phyloP scores from a whole-genome alignment of 2,113 vertebrate genomes.

The Cygnus atratus region DNA sequence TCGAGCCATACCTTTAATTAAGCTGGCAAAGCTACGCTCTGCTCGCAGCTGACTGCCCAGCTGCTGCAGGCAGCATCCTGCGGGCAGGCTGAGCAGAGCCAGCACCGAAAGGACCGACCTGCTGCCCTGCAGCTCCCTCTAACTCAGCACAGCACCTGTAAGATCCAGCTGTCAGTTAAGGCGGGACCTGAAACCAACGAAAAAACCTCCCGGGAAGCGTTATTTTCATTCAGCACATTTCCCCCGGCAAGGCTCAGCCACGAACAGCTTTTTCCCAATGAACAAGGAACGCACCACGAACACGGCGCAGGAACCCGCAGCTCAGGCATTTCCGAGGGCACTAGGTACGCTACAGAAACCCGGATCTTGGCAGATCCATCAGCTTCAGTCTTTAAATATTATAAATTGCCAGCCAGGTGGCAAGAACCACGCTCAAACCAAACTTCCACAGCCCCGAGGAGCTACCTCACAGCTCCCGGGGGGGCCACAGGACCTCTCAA shows the following conservation, averaged over 20 bases:
- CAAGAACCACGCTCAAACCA: background rate
- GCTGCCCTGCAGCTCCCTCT: background rate
- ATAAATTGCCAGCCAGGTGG: background rate
- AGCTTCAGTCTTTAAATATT: background rate
- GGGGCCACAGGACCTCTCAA: background rate
- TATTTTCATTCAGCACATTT: background rate
- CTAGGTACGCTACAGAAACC: fast-evolving
- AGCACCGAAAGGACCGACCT: background rate
- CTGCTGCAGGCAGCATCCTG: background rate
- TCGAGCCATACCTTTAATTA: background rate
- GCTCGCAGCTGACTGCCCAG: background rate
- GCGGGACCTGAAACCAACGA: background rate
- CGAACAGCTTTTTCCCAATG: background rate
- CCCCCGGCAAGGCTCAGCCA: background rate
- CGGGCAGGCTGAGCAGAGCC: background rate
- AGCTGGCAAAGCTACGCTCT: background rate
- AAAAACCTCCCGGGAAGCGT: background rate
- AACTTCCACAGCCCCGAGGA: background rate
- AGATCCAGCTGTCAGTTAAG: background rate
- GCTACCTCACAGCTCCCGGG: background rate
- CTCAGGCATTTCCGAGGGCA: background rate
- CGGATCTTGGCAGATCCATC: background rate
- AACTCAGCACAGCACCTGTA: background rate
- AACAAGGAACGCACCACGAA: background rate
- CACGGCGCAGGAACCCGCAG: fast-evolving